phyloP scores from a whole-genome alignment of 2,888 invertebrate species.

The Sturmia bella region DNA sequence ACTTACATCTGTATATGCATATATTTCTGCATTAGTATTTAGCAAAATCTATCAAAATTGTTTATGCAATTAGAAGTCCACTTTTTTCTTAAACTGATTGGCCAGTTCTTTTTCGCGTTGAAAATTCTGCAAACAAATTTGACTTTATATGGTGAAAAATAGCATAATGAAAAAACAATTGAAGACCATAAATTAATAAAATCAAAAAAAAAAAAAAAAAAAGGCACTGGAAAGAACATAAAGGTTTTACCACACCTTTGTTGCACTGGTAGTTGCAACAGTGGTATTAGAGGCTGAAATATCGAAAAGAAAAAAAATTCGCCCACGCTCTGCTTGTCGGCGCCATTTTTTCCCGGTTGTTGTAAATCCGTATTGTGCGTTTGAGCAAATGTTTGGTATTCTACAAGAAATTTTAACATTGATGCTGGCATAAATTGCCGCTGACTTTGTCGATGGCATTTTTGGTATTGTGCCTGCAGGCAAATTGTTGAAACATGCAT shows the following conservation, averaged over 20 bases:
- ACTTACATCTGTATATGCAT: slow-evolving; percentile 5
- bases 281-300: neutral
- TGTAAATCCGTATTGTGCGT: too few relatives aligned
- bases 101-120: slow-evolving; percentile 14
- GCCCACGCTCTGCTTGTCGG: too few relatives aligned
- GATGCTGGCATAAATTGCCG: too few relatives aligned
- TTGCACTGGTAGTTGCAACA: slow-evolving; percentile 27
- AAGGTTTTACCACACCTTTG: slow-evolving; percentile 62
- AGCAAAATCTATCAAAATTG: slow-evolving; percentile 24
- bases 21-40: slow-evolving; percentile 12
- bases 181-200: slow-evolving; percentile 49
- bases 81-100: slow-evolving; percentile 14
- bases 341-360: too few relatives aligned
- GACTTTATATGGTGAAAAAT: slow-evolving; percentile 36
- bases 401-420: too few relatives aligned
- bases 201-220: neutral
- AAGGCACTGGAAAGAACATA: slow-evolving; percentile 36
- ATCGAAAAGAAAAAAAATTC: neutral
- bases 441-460: too few relatives aligned
- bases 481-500: too few relatives aligned
- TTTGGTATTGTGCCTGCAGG: too few relatives aligned
- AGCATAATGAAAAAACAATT: slow-evolving; percentile 31
- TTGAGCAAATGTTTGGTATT: too few relatives aligned
- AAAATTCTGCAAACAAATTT: slow-evolving; percentile 30
- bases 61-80: slow-evolving; percentile 47